Conservation (phyloP, 2,113 vertebrate species). For the Pelecanus crispus region DNA sequence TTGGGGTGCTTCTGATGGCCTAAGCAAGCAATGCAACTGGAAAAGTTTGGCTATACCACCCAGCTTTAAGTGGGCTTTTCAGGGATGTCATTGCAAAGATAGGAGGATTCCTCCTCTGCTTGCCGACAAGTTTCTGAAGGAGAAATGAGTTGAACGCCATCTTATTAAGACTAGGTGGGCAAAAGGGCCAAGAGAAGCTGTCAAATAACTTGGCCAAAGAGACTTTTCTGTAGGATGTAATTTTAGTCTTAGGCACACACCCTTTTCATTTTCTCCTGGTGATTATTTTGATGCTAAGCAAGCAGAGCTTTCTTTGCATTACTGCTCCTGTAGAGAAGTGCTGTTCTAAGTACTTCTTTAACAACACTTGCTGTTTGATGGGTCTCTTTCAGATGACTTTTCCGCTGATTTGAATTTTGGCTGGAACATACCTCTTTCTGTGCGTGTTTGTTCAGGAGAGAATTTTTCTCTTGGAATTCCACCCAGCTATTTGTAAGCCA, state of each 20-base stretch:
- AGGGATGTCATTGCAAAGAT: not conserved
- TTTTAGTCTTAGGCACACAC: not conserved
- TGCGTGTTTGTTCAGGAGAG: not conserved
- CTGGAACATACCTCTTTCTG: not conserved
- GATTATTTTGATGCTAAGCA: not conserved
- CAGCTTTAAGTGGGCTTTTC: not conserved
- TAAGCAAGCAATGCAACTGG: not conserved
- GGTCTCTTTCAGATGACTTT: not conserved
- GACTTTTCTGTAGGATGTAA: accelerated
- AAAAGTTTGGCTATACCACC: not conserved
- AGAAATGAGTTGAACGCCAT: not conserved
- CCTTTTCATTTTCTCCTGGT: not conserved
- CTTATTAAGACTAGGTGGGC: not conserved
- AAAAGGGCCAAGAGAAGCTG: not conserved
- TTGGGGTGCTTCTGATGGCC: not conserved
- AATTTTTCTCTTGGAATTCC: not conserved
- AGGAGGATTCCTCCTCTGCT: not conserved
- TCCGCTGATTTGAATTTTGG: not conserved
- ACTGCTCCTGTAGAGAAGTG: not conserved
- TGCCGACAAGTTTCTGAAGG: not conserved
- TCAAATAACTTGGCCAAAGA: not conserved
- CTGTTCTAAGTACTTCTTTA: not conserved
- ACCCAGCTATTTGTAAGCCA: not conserved
- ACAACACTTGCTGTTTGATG: not conserved
- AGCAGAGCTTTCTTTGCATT: not conserved